These are phyloP conservation scores for Plestiodon gilberti DNA, from an alignment of 2,113 vertebrate genomes.

Conservation along the genomic window DNA sequence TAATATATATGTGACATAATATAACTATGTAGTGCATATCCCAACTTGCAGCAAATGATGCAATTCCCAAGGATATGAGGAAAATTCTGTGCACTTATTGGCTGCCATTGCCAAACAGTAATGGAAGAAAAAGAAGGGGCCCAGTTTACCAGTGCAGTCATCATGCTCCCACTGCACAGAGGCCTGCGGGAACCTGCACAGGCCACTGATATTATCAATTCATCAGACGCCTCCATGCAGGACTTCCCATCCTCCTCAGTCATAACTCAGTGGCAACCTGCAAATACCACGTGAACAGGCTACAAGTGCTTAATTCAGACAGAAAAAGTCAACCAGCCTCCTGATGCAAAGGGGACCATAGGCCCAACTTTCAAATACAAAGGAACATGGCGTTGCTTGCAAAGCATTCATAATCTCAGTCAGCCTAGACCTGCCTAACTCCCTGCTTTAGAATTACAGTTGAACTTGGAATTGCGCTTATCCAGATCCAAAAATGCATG, in stretches of 20 bases:
- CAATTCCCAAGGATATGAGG: not conserved
- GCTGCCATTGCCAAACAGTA: not conserved
- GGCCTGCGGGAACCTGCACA: not conserved
- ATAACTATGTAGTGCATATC: not conserved
- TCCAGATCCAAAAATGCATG: not conserved
- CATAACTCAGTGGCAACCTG: not conserved
- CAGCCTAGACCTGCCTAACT: not conserved
- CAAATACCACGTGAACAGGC: not conserved
- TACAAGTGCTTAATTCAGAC: not conserved
- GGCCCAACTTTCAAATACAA: not conserved
- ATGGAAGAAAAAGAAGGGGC: not conserved
- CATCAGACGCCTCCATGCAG: not conserved
- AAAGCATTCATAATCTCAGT: not conserved
- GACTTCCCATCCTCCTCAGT: not conserved
- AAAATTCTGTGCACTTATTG: no score
- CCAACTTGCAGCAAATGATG: not conserved
- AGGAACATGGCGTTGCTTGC: not conserved
- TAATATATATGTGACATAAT: not conserved
- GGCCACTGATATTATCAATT: not conserved
- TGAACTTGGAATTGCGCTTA: not conserved
- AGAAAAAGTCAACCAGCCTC: not conserved
- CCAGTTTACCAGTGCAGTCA: no score
- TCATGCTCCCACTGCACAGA: not conserved
- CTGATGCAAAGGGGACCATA: not conserved
- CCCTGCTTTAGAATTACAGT: not conserved